Base-by-base conservation (phyloP, 2,888 invertebrate genomes). In the Linyphia triangularis region DNA sequence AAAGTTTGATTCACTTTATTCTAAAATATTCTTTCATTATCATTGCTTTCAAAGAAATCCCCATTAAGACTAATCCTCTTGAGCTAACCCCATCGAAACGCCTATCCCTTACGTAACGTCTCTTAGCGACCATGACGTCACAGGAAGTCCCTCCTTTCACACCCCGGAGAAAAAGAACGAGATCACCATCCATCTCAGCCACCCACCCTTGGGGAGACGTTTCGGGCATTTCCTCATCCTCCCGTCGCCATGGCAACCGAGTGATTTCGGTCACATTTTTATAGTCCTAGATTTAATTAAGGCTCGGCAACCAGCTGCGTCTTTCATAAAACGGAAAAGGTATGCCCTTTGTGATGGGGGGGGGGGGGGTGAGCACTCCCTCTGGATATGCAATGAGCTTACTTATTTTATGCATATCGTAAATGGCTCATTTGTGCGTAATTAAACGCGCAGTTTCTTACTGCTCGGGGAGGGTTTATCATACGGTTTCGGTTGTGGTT, bases 211-310 rank as follows among this genome's bases (percentile, higher is more conserved):
- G 6, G 59, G 59, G 7, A 22, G 59, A 6, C 33, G 26, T 26
- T 24, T 26, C 26, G 65, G 16, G 10, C 22, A 5, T 22, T 33
- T 75, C 75, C 28, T 26, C 72, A 22, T 72, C 59, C 22, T 65
- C 30, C 30, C 30, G 82, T 82, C 72, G 19, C 72, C 72, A 63
- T 61, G 72, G 37, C 22, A 13, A 82, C 82, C 70, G 26, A 69
- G 63, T 61, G 82, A 82, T 82, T 82, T 70, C 82, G 82, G 82
- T 82, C 82, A 72, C 82, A 82, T 70, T 82, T 82, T 82, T 82
- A 82, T 43, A 43, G 82, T 57, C 24, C 43, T 10, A 43, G 28
- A 61, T 82, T 82, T 82, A 82, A 82, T 82, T 82, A 82, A 72
- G 72, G 81, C 59, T 19, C 33, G n/a, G 59, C 16, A 22, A 30